Conservation (phyloP, 2,888 invertebrate genomes). For the Hirtodrosophila trivittata region DNA sequence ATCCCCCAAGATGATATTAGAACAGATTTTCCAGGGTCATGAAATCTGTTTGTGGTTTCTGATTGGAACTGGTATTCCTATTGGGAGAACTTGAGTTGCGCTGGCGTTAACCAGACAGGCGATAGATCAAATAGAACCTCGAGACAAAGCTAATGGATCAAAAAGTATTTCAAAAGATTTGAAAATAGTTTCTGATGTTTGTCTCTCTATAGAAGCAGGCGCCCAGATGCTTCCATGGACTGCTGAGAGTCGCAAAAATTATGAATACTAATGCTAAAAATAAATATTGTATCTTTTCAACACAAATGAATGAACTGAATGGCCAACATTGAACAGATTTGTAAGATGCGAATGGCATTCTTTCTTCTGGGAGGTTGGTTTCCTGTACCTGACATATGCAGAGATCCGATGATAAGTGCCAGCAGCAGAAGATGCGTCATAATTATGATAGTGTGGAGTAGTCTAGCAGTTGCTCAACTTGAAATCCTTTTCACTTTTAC, state of each 20-base stretch:
- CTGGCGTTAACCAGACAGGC: slow-evolving; percentile 1
- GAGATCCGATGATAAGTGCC: slow-evolving; percentile 52
- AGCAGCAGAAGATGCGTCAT: slow-evolving; percentile 62
- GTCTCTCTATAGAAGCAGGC: neutral
- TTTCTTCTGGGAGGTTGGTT: too few species aligned
- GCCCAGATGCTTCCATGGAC: too few species aligned
- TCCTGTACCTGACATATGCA: slow-evolving; percentile 54
- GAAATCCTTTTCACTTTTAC: slow-evolving; percentile 36
- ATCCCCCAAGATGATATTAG: too few species aligned
- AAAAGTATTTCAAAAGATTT: slow-evolving; percentile 12
- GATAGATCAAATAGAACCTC: neutral
- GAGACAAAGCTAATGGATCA: slow-evolving; percentile 29
- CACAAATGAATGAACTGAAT: too few species aligned
- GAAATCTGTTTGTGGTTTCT: too few species aligned
- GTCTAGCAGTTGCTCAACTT: slow-evolving; percentile 8
- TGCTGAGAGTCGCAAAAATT: too few species aligned
- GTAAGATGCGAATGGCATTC: too few species aligned
- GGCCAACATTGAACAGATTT: too few species aligned
- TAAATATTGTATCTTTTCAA: too few species aligned
- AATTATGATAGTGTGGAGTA: slow-evolving; percentile 23
- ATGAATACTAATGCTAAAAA: too few species aligned
- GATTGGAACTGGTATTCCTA: too few species aligned
- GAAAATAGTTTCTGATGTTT: slow-evolving; percentile 2
- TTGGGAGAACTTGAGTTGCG: too few species aligned
- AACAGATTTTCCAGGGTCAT: slow-evolving; percentile 5